phyloP scores from a whole-genome alignment of 2,888 invertebrate species.

The Prenolepis imparis region DNA sequence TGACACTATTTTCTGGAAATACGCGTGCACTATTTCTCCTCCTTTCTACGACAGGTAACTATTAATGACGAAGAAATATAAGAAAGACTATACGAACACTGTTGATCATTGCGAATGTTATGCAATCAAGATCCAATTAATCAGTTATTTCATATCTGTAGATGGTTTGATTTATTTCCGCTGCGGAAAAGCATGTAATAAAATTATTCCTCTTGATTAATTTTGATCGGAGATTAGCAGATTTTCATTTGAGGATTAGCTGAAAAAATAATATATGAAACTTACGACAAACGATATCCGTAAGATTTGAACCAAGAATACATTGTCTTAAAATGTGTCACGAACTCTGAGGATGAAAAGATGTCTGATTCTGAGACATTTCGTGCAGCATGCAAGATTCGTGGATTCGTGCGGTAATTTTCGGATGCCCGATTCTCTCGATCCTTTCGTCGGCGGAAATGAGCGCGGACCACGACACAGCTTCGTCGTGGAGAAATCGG shows the following conservation, averaged over 20 bases:
- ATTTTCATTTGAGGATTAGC: not conserved
- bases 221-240: not conserved
- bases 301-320: not conserved
- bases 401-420: not conserved
- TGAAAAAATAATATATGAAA: not conserved
- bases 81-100: not conserved
- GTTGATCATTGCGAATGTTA: not conserved
- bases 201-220: not conserved
- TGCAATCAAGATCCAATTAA: not conserved
- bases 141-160: not conserved
- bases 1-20: conserved; percentile 13
- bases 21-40: not conserved
- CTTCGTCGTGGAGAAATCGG: conserved; percentile 29
- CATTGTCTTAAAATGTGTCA: not conserved
- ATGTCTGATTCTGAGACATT: not conserved
- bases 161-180: not conserved
- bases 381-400: not conserved
- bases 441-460: not conserved
- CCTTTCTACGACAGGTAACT: conserved; percentile 21
- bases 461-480: not conserved
- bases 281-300: not conserved
- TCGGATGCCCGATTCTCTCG: not conserved
- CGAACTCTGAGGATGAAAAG: not conserved
- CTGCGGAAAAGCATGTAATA: not conserved
- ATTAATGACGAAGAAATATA: not conserved